These are phyloP conservation scores for Lepidocolaptes lacrymiger DNA, from an alignment of 2,797 vertebrate genomes.

Conservation along the genomic window DNA sequence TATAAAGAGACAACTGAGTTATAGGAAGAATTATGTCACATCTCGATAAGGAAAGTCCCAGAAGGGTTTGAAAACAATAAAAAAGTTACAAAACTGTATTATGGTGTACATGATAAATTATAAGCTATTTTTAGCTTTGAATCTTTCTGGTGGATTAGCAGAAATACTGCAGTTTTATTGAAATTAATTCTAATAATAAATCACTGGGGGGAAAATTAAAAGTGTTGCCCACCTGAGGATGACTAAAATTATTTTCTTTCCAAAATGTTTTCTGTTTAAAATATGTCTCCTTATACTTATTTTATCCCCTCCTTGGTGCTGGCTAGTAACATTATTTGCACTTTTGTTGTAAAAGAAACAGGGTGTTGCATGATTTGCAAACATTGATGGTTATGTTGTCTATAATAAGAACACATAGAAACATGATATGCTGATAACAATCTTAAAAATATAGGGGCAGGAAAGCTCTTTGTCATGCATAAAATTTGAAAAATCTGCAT, in stretches of 20 bases:
- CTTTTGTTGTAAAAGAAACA: not conserved
- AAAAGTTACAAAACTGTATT: not conserved
- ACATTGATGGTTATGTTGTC: not conserved
- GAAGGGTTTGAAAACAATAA: conserved; percentile 48
- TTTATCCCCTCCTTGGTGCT: not conserved
- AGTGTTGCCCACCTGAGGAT: not conserved
- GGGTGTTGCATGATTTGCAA: not conserved
- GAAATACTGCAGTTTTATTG: not conserved
- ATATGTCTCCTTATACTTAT: not conserved
- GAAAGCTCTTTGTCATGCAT: not conserved
- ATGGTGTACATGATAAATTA: conserved; percentile 5
- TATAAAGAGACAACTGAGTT: not conserved
- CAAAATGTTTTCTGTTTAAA: not conserved
- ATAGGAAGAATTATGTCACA: not conserved
- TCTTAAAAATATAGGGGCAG: not conserved
- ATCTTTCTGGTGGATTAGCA: not conserved
- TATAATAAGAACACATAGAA: not conserved
- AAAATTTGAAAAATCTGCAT: not conserved
- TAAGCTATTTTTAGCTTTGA: conserved; percentile 19
- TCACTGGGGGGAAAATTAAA: not conserved
- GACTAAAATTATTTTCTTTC: not conserved
- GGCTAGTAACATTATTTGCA: not conserved
- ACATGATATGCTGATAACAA: not conserved
- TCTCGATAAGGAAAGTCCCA: conserved; percentile 46
- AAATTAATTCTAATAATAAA: not conserved